Evolutionary conservation across 1,140 invertebrate species (phyloP).

Genomic region (Holcopasites calliopsidis): DNA sequence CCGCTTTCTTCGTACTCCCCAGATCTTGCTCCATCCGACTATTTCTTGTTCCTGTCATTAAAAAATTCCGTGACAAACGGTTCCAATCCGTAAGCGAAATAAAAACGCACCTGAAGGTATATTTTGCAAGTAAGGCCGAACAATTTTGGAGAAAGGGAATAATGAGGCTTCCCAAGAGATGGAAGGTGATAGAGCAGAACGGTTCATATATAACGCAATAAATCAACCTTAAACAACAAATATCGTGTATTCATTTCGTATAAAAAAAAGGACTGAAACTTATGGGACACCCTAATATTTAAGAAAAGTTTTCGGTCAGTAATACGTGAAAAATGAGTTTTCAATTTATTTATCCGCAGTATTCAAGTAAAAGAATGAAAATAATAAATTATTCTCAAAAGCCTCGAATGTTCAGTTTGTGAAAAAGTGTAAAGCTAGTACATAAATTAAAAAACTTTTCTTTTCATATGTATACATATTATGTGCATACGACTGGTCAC

Average conservation of each 20-base stretch:
- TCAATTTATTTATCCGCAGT: no score
- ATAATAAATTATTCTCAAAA: no score
- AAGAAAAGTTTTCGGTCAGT: no score
- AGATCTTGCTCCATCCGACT: conserved; percentile 10
- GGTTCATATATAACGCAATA: background rate
- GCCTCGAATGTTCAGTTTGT: no score
- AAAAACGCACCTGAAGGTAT: background rate
- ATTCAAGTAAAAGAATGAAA: no score
- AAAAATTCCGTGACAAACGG: background rate
- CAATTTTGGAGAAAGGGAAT: conserved; percentile 9
- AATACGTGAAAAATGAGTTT: no score
- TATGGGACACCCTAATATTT: background rate
- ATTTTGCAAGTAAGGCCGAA: background rate
- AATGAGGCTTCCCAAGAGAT: background rate
- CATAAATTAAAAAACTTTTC: no score
- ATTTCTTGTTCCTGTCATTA: background rate
- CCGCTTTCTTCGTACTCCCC: background rate
- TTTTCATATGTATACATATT: no score
- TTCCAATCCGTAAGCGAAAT: background rate
- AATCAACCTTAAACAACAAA: background rate
- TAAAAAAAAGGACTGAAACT: background rate
- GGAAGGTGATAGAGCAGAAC: background rate
- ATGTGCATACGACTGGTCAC: no score
- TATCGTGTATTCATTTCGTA: background rate
- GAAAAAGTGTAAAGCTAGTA: no score